Conservation (phyloP, 1,140 invertebrate species). For the Oreohelix idahoensis region DNA sequence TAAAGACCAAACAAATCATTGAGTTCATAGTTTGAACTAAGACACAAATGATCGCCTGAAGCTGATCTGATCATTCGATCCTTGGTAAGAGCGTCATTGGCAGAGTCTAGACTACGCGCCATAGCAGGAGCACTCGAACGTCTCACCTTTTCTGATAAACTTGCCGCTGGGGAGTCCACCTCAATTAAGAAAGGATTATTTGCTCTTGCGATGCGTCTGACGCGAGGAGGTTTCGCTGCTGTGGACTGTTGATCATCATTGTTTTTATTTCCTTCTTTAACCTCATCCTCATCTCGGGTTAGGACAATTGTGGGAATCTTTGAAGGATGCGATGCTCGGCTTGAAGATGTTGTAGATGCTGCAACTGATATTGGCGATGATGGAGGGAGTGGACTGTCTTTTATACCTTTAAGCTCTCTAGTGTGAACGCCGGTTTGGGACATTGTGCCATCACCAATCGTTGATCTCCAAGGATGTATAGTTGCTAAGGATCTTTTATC, state of each 20-base stretch:
- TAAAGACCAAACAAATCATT: no score
- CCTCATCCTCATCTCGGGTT: not conserved
- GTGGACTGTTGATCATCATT: not conserved
- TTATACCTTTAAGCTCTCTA: not conserved
- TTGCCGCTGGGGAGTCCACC: not conserved
- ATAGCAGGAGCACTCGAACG: conserved; percentile 4
- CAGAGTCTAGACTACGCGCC: not conserved
- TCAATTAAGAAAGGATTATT: conserved; percentile 29
- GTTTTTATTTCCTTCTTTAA: not conserved
- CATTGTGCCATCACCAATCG: no score
- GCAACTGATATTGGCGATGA: not conserved
- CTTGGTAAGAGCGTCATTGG: not conserved
- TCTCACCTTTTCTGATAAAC: conserved; percentile 13
- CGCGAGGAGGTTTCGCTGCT: not conserved
- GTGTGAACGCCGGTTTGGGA: not conserved
- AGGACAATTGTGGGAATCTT: conserved; percentile 15
- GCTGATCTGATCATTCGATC: conserved; percentile 1
- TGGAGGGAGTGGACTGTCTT: not conserved
- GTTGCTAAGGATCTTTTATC: not conserved
- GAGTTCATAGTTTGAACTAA: no score
- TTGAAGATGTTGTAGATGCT: not conserved
- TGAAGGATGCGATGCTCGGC: not conserved
- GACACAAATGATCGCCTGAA: not conserved
- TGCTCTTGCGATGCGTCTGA: conserved; percentile 14
- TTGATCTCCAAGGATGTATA: not conserved